Evolutionary conservation across 1,140 invertebrate genomes (phyloP).

Genomic region (Artemia franciscana): DNA sequence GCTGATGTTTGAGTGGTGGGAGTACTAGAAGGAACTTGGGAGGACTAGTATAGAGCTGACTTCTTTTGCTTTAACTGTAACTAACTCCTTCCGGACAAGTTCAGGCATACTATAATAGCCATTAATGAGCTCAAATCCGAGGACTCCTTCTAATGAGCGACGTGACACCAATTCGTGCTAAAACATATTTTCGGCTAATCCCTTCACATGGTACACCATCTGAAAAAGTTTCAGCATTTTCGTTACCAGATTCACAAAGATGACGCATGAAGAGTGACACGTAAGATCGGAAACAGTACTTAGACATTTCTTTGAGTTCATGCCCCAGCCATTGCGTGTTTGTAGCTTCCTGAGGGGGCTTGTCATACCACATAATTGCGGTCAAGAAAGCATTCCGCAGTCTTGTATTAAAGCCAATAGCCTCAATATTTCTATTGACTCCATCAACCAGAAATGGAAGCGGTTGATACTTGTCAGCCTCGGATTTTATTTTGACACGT

Average conservation of each 20-base stretch:
- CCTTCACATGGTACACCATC: constrained; percentile 97
- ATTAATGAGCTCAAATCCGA: constrained; percentile 96
- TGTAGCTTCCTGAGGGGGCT: constrained; percentile 96
- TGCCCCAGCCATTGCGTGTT: constrained; percentile 97
- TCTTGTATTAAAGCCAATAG: constrained; percentile 95
- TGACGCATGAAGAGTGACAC: constrained; percentile 98
- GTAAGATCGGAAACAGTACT: constrained; percentile 95
- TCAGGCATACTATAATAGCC: constrained; percentile 94
- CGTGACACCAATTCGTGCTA: constrained; percentile 96
- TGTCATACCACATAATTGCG: constrained; percentile 98
- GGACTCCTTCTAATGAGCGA: constrained; percentile 89
- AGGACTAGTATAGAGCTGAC: constrained; percentile 23
- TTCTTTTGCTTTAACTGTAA: constrained; percentile 26
- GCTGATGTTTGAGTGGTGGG: constrained; percentile 13
- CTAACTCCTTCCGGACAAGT: constrained; percentile 51
- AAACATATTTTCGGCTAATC: constrained; percentile 88
- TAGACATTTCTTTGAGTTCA: constrained; percentile 91
- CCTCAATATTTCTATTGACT: constrained; percentile 95
- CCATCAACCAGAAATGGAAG: constrained; percentile 81
- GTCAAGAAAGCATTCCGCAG: constrained; percentile 97
- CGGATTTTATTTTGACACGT: no score
- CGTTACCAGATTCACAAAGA: constrained; percentile 92
- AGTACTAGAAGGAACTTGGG: constrained; percentile 28
- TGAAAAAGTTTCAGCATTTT: constrained; percentile 91
- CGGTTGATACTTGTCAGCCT: constrained; percentile 61